These are phyloP conservation scores for Aspiorhynchus laticeps DNA, from an alignment of 2,113 vertebrate species.

Conservation along the genomic window DNA sequence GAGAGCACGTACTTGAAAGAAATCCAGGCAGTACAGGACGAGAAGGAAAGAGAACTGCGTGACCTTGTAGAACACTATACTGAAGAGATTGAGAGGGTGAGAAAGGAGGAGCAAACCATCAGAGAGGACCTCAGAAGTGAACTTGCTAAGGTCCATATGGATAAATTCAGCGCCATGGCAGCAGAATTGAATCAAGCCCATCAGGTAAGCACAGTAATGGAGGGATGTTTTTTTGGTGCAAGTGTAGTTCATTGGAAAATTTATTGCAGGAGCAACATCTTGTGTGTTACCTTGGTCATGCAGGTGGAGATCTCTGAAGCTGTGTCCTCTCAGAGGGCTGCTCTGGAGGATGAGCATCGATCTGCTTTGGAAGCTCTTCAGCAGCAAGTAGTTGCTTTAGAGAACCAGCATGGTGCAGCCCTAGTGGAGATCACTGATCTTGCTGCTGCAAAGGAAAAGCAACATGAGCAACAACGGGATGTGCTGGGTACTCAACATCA, in stretches of 20 bases:
- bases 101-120: constrained; percentile 67
- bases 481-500: constrained; percentile 71
- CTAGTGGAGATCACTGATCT: constrained; percentile 73
- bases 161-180: constrained; percentile 78
- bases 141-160: constrained; percentile 73
- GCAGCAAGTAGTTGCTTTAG: constrained; percentile 76
- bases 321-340: constrained; percentile 68
- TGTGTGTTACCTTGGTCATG: constrained; percentile 26
- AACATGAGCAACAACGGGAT: constrained; percentile 63
- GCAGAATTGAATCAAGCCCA: constrained; percentile 74
- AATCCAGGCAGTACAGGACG: constrained; percentile 78
- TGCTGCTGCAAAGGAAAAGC: constrained; percentile 69
- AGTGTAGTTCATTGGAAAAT: not conserved
- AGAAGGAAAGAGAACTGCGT: constrained; percentile 71
- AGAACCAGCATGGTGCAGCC: constrained; percentile 75
- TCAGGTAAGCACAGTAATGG: constrained; percentile 74
- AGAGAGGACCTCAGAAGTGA: constrained; percentile 74
- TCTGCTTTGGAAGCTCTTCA: constrained; percentile 73
- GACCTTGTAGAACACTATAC: constrained; percentile 67
- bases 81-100: constrained; percentile 67
- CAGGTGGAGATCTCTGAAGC: constrained; percentile 70
- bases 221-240: not conserved
- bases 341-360: constrained; percentile 76
- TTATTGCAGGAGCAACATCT: not conserved
- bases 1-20: constrained; percentile 84